phyloP scores from a whole-genome alignment of 2,888 invertebrate genomes.

The Xylota sylvarum region DNA sequence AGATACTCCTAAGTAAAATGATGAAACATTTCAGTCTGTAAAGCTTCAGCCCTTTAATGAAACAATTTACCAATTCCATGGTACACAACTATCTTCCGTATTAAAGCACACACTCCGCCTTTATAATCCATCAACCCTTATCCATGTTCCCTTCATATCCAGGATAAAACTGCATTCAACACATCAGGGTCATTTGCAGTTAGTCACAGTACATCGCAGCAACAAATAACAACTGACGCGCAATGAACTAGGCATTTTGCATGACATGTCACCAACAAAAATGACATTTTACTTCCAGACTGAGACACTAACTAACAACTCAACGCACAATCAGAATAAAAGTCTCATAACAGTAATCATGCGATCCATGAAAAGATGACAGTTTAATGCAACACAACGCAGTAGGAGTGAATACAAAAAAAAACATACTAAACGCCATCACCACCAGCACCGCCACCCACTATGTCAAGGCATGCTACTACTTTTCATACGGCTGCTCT shows the following conservation, averaged over 20 bases:
- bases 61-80: too few relatives aligned
- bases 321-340: slow-evolving; percentile 67
- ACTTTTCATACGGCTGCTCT: slow-evolving; percentile 12
- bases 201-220: slow-evolving; percentile 24
- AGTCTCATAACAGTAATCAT: slow-evolving; percentile 55
- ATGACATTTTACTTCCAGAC: slow-evolving; percentile 59
- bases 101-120: slow-evolving; percentile 3
- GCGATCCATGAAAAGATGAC: slow-evolving; percentile 65
- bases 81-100: not conserved
- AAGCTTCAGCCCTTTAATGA: too few relatives aligned
- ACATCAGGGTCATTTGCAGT: slow-evolving; percentile 64
- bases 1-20: too few relatives aligned
- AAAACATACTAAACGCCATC: slow-evolving; percentile 10
- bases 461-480: slow-evolving; percentile 5
- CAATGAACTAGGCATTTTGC: slow-evolving; percentile 70
- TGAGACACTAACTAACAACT: slow-evolving; percentile 23
- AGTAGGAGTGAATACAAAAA: slow-evolving; percentile 21
- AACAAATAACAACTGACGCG: slow-evolving; percentile 59
- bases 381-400: slow-evolving; percentile 51
- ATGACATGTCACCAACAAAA: slow-evolving; percentile 73
- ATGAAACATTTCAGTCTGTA: too few relatives aligned
- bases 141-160: not conserved
- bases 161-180: slow-evolving; percentile 25
- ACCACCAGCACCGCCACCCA: slow-evolving; percentile 27
- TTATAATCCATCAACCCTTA: slow-evolving; percentile 15